phyloP scores from a whole-genome alignment of 2,797 vertebrate genomes.

The Darevskia nairensis region DNA sequence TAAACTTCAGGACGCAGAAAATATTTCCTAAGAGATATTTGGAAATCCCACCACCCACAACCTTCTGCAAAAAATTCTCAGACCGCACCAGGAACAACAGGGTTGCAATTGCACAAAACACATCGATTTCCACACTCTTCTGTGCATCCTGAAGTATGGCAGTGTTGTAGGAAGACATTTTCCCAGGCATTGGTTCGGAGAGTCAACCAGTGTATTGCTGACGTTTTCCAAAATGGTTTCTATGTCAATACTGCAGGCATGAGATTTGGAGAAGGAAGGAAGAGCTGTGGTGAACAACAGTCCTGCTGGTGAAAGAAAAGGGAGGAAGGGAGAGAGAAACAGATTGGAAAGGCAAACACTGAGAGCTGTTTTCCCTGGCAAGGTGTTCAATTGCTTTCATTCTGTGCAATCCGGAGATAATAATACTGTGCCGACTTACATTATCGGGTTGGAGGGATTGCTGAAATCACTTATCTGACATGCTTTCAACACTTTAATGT shows the following conservation, averaged over 20 bases:
- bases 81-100: not conserved
- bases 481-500: not conserved
- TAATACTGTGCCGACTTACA: too few relatives aligned
- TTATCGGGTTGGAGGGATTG: not conserved
- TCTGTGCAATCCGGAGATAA: not conserved
- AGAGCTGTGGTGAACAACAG: not conserved
- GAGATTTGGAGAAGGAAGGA: not conserved
- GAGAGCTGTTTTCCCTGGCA: not conserved
- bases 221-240: not conserved
- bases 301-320: not conserved
- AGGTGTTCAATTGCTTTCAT: not conserved
- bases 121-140: not conserved
- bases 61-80: fast-evolving
- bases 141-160: not conserved
- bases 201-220: not conserved
- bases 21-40: not conserved
- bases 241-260: not conserved
- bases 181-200: not conserved
- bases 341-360: not conserved
- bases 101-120: not conserved
- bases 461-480: not conserved
- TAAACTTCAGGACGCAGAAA: not conserved
- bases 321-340: not conserved
- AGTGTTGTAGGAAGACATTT: not conserved
- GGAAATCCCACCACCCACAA: not conserved